phyloP scores from a whole-genome alignment of 2,797 vertebrate genomes.

The Hephaestus fuliginosus region DNA sequence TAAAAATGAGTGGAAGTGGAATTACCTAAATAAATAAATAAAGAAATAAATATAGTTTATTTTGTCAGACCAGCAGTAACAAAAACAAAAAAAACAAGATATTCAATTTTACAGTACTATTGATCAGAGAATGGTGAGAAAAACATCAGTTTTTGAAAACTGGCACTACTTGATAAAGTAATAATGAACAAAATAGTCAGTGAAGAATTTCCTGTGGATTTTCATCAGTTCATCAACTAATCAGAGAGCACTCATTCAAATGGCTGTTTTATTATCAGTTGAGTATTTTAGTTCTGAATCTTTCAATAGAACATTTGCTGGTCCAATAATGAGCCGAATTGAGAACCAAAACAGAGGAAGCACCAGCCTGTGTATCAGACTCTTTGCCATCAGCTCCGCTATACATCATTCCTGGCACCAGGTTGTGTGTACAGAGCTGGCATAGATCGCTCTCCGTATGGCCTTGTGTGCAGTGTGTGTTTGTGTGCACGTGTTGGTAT shows the following conservation, averaged over 20 bases:
- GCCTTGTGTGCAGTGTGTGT: constrained; percentile 56
- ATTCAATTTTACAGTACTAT: not conserved
- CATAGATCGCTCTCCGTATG: constrained; percentile 62
- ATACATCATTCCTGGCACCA: constrained; percentile 50
- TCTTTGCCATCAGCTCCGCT: constrained; percentile 32
- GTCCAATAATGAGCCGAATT: not conserved
- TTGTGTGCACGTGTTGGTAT: constrained; percentile 54
- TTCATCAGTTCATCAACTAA: not conserved
- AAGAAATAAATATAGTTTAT: not conserved
- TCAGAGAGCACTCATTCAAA: not conserved
- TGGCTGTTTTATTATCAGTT: not conserved
- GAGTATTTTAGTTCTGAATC: not conserved
- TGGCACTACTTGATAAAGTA: not conserved
- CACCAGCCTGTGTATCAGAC: constrained; percentile 30
- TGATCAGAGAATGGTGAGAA: not conserved
- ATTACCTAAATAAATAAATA: not conserved
- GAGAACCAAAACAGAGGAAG: constrained; percentile 45
- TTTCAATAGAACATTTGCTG: constrained; percentile 14
- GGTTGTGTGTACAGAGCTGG: constrained; percentile 62
- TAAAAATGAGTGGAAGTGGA: not conserved
- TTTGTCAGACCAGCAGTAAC: not conserved
- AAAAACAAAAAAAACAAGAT: no score
- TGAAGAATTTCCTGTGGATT: not conserved
- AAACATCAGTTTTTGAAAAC: not conserved
- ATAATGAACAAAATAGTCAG: not conserved